Evolutionary conservation across 2,113 vertebrate species (phyloP).

Genomic region (Pelecanus crispus): DNA sequence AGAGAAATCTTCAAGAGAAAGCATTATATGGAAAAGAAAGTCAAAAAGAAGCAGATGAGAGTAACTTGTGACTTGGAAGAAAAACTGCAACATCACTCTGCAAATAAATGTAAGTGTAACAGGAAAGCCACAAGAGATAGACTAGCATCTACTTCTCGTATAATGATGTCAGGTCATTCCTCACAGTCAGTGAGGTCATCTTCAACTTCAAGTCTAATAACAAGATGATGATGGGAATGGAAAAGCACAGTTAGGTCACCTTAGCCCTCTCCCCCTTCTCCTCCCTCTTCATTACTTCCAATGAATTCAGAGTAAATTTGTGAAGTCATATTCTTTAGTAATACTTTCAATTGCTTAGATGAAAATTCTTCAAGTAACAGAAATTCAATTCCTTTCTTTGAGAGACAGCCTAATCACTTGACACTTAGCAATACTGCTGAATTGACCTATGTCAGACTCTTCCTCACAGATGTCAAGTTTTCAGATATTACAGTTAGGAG

Average conservation of each 20-base stretch:
- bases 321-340: background rate
- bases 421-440: background rate
- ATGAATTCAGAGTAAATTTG: background rate
- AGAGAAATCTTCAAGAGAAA: background rate
- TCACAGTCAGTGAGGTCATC: conserved; percentile 45
- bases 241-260: conserved; percentile 18
- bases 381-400: background rate
- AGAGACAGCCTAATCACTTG: background rate
- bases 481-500: background rate
- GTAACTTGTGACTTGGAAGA: background rate
- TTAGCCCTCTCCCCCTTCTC: background rate
- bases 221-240: background rate
- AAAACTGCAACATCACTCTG: background rate
- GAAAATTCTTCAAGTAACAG: background rate
- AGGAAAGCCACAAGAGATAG: background rate
- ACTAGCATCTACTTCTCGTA: background rate
- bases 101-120: background rate
- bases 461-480: background rate
- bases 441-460: background rate
- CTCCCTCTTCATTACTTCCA: background rate
- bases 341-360: background rate
- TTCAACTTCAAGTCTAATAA: conserved; percentile 37
- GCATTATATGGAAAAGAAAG: background rate
- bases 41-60: background rate
- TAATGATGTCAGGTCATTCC: background rate